Evolutionary conservation across 2,113 vertebrate genomes (phyloP), one percentile per base, ranked within the genome.

Genomic region (Chloropsis hardwickii): DNA sequence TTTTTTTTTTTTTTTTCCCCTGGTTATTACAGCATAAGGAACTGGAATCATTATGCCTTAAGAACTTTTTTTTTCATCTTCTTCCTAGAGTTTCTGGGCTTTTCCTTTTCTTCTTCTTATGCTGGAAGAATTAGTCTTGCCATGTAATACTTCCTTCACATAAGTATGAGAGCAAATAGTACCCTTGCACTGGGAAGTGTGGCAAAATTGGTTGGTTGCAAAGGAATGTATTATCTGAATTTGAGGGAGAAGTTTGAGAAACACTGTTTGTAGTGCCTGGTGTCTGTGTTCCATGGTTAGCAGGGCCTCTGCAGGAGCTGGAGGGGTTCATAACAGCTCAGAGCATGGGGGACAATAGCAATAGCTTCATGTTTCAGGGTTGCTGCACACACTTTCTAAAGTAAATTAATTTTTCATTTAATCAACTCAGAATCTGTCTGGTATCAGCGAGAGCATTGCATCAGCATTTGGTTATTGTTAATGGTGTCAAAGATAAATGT

Each of bases 341-440:
- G 74, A 23, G 58, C 72, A 2, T 9, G 44, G 61, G 67, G 54
- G 48, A 73, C 61, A 65, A n/a, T 57, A 37, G 65, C 48, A 90
- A 67, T 23, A 74, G 73, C 77, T 83, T 84, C 39, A 14, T 39
- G 45, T 92, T 82, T 79, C 64, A 42, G 51, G 84, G 71, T 61
- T 79, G 27, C 67, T 89, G 72, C 62, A 31, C 84, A 61, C 66
- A 70, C 74, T 96, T 94, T 60, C 81, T 74, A 25, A 84, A 96
- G 69, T 86, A 94, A 97, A 95, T 97, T 70, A 89, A 76, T 94
- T 94, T 95, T 96, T 87, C 60, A 35, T 95, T 96, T 96, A 95
- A 95, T 90, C 53, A 70, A 11, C 37, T 72, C 61, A 84, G 95
- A 97, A 97, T 97, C 96, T 96, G 89, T 88, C 86, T 83, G 86